These are phyloP conservation scores for Sarcophaga caerulescens DNA, from an alignment of 2,888 invertebrate species.

Conservation along the genomic window DNA sequence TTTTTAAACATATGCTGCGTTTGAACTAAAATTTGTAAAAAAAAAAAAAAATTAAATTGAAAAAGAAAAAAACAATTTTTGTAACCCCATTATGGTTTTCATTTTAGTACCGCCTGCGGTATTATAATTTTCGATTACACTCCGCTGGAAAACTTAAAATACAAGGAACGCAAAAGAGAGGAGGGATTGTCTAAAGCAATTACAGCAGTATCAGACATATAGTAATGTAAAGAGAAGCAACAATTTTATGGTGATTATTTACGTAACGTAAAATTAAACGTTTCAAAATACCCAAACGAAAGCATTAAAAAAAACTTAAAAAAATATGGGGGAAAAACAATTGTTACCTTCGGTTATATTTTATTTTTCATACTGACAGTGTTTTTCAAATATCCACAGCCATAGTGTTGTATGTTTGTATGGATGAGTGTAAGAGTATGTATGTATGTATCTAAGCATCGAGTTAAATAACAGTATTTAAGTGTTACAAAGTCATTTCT, in stretches of 20 bases:
- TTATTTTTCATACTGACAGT: not conserved
- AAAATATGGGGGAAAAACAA: constrained; percentile 45
- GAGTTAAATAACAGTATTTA: constrained; percentile 57
- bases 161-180: not conserved
- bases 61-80: constrained; percentile 28
- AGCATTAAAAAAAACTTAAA: not conserved
- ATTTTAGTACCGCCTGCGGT: constrained; percentile 54
- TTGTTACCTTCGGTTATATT: constrained; percentile 58
- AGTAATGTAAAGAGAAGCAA: constrained; percentile 50
- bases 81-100: constrained; percentile 29
- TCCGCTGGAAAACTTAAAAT: not conserved
- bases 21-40: not conserved
- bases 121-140: constrained; percentile 58
- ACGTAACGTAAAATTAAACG: constrained; percentile 52
- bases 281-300: constrained; percentile 26
- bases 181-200: constrained; percentile 52
- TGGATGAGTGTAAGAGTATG: constrained; percentile 16
- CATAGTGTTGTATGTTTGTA: not conserved
- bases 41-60: not conserved
- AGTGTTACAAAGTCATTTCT: constrained; percentile 66
- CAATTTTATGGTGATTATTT: constrained; percentile 62
- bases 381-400: not conserved
- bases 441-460: constrained; percentile 44
- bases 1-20: constrained; percentile 40
- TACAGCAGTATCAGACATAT: constrained; percentile 49